Percentiles rank a stretch among this genome's conserved stretches.
Conservation (phyloP, 2,888 invertebrate species). For the Chalcosyrphus nemorum region DNA sequence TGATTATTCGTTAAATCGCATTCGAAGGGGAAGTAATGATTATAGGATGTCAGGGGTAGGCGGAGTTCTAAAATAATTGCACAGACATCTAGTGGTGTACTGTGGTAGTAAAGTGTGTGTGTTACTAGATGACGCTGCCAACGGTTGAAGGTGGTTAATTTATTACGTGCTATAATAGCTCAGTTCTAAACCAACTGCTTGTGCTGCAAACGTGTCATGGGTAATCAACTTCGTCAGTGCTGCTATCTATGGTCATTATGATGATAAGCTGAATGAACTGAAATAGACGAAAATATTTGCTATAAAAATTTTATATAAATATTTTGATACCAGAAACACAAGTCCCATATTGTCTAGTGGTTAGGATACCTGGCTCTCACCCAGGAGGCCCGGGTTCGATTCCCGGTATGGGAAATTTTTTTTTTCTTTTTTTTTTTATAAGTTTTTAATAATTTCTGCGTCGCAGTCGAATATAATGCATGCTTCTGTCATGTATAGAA, state of each 20-base stretch:
- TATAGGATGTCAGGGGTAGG: background rate
- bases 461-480: no score
- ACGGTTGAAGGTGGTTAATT: background rate
- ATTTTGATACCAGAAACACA: no score
- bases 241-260: no score
- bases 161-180: no score
- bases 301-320: no score
- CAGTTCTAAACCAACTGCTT: no score
- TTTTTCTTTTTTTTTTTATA: slow-evolving; percentile 4
- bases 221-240: no score
- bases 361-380: slow-evolving; percentile 73
- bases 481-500: no score
- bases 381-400: slow-evolving; percentile 73
- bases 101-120: background rate
- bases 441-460: background rate
- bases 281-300: no score
- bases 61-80: background rate
- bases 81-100: background rate
- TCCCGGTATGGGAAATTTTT: slow-evolving; percentile 65
- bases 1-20: background rate
- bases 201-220: no score
- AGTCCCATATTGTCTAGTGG: slow-evolving; percentile 73
- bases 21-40: background rate
- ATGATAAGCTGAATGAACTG: no score
- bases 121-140: background rate